These are phyloP conservation scores for Phylloscopus collybita DNA, from an alignment of 2,797 vertebrate genomes.

Conservation along the genomic window DNA sequence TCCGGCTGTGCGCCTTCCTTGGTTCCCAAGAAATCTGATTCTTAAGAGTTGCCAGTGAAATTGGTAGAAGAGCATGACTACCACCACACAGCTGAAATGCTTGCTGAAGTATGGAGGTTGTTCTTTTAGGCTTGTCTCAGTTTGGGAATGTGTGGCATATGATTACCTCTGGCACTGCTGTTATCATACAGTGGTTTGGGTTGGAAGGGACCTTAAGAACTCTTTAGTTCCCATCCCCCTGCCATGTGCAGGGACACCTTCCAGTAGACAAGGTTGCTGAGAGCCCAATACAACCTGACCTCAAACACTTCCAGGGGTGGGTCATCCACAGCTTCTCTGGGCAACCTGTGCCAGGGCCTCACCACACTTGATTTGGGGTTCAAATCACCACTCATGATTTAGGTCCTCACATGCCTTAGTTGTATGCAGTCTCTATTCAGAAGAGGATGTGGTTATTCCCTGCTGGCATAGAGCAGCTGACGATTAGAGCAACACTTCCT, in stretches of 20 bases:
- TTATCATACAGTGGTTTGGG: neutral
- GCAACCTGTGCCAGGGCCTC: neutral
- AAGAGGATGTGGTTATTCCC: neutral
- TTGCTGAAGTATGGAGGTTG: fast-evolving
- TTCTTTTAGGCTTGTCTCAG: neutral
- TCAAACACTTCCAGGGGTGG: neutral
- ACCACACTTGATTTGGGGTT: neutral
- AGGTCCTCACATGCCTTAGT: neutral
- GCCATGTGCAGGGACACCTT: neutral
- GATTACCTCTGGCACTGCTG: neutral
- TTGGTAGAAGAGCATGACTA: neutral
- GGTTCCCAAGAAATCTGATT: neutral
- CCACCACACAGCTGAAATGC: neutral
- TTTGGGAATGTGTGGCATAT: neutral
- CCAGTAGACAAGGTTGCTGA: too few species aligned
- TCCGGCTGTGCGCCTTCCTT: neutral
- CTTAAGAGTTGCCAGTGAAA: neutral
- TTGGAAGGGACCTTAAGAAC: neutral
- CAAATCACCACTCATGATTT: neutral
- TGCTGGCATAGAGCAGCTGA: neutral
- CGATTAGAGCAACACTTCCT: neutral
- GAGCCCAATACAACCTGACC: neutral
- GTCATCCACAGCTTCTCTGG: neutral
- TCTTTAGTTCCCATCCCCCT: neutral
- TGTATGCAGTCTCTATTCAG: neutral